Conservation (phyloP, 2,797 vertebrate species). For the Strix occidentalis region DNA sequence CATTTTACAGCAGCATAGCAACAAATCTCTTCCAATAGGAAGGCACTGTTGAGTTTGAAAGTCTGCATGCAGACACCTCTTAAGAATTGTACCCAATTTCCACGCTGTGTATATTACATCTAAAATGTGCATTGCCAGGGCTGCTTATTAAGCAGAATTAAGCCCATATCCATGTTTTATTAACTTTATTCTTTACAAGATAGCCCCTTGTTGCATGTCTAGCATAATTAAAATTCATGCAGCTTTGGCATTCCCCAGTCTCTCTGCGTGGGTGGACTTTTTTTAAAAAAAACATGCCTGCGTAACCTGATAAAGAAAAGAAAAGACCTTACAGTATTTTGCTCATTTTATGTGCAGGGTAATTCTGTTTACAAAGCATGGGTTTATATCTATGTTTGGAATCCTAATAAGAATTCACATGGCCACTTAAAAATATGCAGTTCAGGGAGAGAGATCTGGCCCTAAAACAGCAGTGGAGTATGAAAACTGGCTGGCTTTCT, state of each 20-base stretch:
- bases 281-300: background rate
- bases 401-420: conserved; percentile 36
- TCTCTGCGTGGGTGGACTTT: conserved; percentile 13
- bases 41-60: conserved; percentile 12
- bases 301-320: conserved; percentile 73
- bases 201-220: conserved; percentile 53
- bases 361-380: conserved; percentile 42
- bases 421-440: conserved; percentile 9
- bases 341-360: background rate
- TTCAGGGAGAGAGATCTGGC: conserved; percentile 9
- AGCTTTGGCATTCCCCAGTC: conserved; percentile 41
- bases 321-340: conserved; percentile 15
- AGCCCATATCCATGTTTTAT: conserved; percentile 41
- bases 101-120: conserved; percentile 31
- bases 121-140: background rate
- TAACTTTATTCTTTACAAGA: conserved; percentile 62
- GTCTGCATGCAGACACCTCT: conserved; percentile 20
- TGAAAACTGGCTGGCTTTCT: background rate
- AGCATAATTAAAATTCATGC: conserved; percentile 48
- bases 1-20: conserved; percentile 54
- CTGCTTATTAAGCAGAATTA: conserved; percentile 63
- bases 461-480: background rate
- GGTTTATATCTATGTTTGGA: conserved; percentile 20
- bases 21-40: conserved; percentile 59
- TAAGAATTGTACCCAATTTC: conserved; percentile 33